A percentile compares a stretch with the other conserved stretches of the same genome.
These are phyloP conservation scores for Moxostoma hubbsi DNA, from an alignment of 2,797 vertebrate species.

Conservation along the genomic window DNA sequence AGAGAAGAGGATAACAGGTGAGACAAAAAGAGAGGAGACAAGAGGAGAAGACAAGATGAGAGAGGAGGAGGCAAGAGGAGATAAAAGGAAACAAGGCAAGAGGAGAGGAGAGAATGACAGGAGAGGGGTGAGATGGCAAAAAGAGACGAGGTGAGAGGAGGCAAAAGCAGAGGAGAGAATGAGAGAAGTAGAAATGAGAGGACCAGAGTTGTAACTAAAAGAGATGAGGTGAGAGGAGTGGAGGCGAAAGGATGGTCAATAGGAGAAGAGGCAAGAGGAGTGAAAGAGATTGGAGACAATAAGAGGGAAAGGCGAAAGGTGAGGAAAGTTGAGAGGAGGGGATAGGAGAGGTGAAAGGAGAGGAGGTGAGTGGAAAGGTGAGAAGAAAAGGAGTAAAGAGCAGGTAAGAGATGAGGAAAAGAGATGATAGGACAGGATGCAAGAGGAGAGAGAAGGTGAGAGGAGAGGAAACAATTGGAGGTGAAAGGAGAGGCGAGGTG, in stretches of 20 bases:
- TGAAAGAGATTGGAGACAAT: no score
- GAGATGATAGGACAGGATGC: no score
- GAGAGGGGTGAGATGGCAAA: background rate
- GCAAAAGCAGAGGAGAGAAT: background rate
- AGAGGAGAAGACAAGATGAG: background rate
- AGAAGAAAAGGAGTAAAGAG: no score
- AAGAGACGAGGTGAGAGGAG: background rate
- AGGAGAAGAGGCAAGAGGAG: background rate
- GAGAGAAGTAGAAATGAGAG: background rate
- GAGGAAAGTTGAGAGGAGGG: no score
- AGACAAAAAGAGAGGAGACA: slow-evolving; percentile 59
- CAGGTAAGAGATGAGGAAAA: no score
- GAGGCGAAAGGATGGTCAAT: background rate
- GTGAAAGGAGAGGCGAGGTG: no score
- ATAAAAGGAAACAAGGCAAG: background rate
- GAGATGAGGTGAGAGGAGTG: background rate
- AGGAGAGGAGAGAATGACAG: slow-evolving; percentile 29
- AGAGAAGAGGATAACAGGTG: background rate
- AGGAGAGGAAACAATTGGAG: no score
- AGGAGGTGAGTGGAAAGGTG: no score
- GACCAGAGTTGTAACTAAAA: background rate
- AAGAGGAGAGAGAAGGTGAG: no score
- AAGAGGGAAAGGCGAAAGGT: no score
- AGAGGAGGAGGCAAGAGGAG: slow-evolving; percentile 7
- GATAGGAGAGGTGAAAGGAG: no score